Evolutionary conservation across 2,888 invertebrate genomes (phyloP).

Genomic region (Xanthorhoe spadicearia): DNA sequence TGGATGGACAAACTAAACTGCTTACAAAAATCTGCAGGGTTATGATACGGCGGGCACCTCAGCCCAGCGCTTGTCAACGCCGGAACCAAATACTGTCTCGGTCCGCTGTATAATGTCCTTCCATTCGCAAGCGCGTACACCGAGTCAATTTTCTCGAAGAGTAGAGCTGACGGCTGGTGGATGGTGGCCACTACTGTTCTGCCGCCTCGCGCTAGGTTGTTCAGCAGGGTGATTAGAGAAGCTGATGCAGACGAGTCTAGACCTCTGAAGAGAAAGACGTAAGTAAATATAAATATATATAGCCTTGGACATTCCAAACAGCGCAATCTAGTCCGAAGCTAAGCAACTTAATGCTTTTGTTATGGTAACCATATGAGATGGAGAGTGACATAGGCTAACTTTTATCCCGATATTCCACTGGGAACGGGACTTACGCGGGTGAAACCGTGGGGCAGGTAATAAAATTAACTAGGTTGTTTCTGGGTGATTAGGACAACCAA

Average conservation of each 20-base stretch:
- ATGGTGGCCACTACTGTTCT: slow-evolving; percentile 96
- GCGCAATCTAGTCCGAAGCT: too few species aligned
- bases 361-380: too few species aligned
- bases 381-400: too few species aligned
- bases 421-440: too few species aligned
- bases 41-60: slow-evolving; percentile 95
- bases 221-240: slow-evolving; percentile 92
- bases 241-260: slow-evolving; percentile 95
- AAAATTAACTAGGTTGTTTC: too few species aligned
- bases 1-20: too few species aligned
- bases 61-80: slow-evolving; percentile 90
- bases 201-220: slow-evolving; percentile 92
- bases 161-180: slow-evolving; percentile 96
- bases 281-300: too few species aligned
- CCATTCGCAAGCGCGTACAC: slow-evolving; percentile 94
- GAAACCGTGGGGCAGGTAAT: too few species aligned
- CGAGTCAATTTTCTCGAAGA: slow-evolving; percentile 97
- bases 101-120: slow-evolving; percentile 93
- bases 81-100: slow-evolving; percentile 89
- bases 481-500: too few species aligned
- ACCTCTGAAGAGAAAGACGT: slow-evolving; percentile 85
- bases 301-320: too few species aligned
- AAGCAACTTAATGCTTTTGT: too few species aligned
- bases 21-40: slow-evolving; percentile 97
- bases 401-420: too few species aligned